These are phyloP conservation scores for honey bee (Apis mellifera) DNA, from an alignment of 1,140 invertebrate genomes.

Conservation along the genomic window DNA sequence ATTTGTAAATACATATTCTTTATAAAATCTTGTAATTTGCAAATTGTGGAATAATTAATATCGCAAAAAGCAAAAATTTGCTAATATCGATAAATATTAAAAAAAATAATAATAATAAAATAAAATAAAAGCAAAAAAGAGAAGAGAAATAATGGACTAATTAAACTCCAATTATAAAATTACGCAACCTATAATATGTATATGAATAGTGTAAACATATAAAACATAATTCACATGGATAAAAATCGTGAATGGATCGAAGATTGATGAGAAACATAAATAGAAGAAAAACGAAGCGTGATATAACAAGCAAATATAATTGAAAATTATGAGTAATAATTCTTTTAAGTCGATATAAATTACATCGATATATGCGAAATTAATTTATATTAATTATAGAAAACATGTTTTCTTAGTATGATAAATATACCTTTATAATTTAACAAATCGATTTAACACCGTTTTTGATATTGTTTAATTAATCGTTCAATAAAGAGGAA, in stretches of 20 bases:
- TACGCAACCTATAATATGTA: background rate
- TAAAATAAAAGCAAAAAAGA: background rate
- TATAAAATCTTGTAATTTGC: too few species aligned
- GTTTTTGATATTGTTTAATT: background rate
- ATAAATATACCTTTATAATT: background rate
- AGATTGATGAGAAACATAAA: slow-evolving; percentile 10
- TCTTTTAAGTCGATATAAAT: background rate
- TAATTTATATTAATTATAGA: background rate
- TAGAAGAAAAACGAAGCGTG: background rate
- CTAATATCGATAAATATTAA: background rate
- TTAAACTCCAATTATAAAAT: slow-evolving; percentile 33
- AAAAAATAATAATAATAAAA: background rate
- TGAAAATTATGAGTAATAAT: slow-evolving; percentile 7
- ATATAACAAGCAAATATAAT: slow-evolving; percentile 18
- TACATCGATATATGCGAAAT: slow-evolving; percentile 9
- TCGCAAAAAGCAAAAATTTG: background rate
- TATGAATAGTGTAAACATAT: background rate
- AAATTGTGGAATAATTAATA: background rate
- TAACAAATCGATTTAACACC: background rate
- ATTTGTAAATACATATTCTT: too few species aligned
- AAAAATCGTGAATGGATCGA: background rate
- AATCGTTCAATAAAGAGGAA: background rate
- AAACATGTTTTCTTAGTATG: background rate
- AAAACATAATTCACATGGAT: slow-evolving; percentile 13
- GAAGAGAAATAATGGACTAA: background rate